Percentiles rank a stretch among this genome's conserved stretches.
These are phyloP conservation scores for Porites australiensis DNA, from an alignment of 64 coral and sea anemone genomes.

Conservation along the genomic window DNA sequence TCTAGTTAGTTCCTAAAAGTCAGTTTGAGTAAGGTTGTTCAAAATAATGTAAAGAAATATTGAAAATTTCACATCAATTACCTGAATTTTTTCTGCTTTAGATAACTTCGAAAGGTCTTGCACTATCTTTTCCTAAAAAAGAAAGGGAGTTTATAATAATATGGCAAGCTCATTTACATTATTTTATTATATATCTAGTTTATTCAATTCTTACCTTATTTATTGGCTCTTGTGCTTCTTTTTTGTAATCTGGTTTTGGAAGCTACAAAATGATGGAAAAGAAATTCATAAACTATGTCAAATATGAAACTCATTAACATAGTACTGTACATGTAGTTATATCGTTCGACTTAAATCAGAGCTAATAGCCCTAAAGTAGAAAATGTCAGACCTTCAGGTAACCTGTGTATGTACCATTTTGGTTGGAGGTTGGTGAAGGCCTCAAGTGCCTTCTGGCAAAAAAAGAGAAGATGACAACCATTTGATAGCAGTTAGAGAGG, in stretches of 20 bases:
- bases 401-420: too few species aligned
- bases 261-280: neutral
- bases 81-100: conserved; percentile 92
- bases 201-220: neutral
- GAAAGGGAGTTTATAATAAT: neutral
- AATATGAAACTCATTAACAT: too few species aligned
- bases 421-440: too few species aligned
- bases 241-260: neutral
- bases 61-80: neutral
- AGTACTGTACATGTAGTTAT: too few species aligned
- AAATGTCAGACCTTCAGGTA: too few species aligned
- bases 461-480: too few species aligned
- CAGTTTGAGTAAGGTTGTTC: too few species aligned
- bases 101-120: conserved; percentile 90
- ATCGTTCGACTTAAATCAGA: too few species aligned
- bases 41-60: neutral
- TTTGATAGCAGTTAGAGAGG: too few species aligned
- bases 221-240: conserved; percentile 3
- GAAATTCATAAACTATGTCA: too few species aligned
- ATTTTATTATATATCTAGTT: neutral
- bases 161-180: neutral
- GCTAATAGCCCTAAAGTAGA: too few species aligned
- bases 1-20: neutral
- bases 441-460: too few species aligned
- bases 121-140: conserved; percentile 27